phyloP scores from a whole-genome alignment of 2,797 vertebrate species.

The Spizella passerina region DNA sequence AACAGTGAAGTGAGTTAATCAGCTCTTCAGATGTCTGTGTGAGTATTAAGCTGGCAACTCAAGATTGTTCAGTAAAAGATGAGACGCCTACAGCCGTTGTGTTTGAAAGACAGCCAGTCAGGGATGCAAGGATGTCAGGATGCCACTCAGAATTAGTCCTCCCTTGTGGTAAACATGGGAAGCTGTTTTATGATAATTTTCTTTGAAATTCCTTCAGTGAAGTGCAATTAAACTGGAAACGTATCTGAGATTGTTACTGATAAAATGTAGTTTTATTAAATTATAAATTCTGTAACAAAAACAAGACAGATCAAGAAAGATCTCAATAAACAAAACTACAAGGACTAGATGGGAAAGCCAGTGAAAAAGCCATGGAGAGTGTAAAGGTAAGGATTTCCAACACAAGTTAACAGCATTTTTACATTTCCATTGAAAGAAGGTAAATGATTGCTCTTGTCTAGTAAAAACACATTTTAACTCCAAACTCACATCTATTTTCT shows the following conservation, averaged over 20 bases:
- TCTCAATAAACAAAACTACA: slow-evolving; percentile 75
- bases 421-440: slow-evolving; percentile 71
- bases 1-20: neutral
- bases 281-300: slow-evolving; percentile 85
- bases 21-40: neutral
- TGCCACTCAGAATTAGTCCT: neutral
- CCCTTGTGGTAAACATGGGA: neutral
- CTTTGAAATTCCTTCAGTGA: neutral
- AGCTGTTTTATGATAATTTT: neutral
- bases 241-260: slow-evolving; percentile 60
- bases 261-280: slow-evolving; percentile 86
- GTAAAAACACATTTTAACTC: slow-evolving; percentile 71
- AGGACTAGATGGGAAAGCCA: slow-evolving; percentile 75
- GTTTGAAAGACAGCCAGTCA: neutral
- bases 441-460: slow-evolving; percentile 70
- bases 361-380: slow-evolving; percentile 64
- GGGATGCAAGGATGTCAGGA: neutral
- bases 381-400: slow-evolving; percentile 71
- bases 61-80: neutral
- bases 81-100: accelerated
- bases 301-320: slow-evolving; percentile 73
- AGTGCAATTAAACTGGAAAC: slow-evolving; percentile 33
- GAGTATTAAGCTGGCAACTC: neutral
- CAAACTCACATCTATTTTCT: slow-evolving; percentile 76
- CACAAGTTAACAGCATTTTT: slow-evolving; percentile 72